These are phyloP conservation scores for Liodrosophila aerea DNA, from an alignment of 2,888 invertebrate genomes.

Conservation along the genomic window DNA sequence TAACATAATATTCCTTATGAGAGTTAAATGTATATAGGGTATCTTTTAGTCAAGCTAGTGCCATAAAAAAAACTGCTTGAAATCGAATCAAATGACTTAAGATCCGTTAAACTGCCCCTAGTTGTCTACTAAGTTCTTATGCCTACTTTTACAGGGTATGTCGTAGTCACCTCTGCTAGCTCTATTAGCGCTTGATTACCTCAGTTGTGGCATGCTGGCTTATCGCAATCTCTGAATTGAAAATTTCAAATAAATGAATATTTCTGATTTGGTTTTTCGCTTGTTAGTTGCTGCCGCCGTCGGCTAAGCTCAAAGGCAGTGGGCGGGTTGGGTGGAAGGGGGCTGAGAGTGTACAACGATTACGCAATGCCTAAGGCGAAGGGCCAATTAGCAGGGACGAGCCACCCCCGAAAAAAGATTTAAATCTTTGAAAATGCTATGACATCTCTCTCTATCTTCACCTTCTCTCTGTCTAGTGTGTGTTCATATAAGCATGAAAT, in stretches of 20 bases:
- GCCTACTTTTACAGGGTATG: slow-evolving; percentile 5
- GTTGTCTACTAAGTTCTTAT: too few species aligned
- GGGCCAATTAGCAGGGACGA: slow-evolving; percentile 42
- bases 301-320: slow-evolving; percentile 33
- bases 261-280: slow-evolving; percentile 28
- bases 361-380: slow-evolving; percentile 42
- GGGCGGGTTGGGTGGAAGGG: slow-evolving; percentile 9
- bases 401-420: slow-evolving; percentile 15
- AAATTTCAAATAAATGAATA: slow-evolving; percentile 56
- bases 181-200: slow-evolving; percentile 27
- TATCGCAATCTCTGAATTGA: slow-evolving; percentile 61
- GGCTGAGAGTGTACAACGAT: slow-evolving; percentile 23
- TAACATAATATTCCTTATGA: too few species aligned
- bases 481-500: slow-evolving; percentile 36
- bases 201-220: slow-evolving; percentile 30
- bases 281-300: slow-evolving; percentile 25
- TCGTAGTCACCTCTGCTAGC: background rate
- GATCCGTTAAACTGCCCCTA: too few species aligned
- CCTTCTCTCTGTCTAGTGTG: slow-evolving; percentile 9
- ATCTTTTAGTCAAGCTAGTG: too few species aligned
- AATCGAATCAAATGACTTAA: too few species aligned
- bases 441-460: too few species aligned
- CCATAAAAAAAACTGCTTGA: too few species aligned
- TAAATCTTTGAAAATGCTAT: slow-evolving; percentile 40
- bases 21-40: too few species aligned